These are phyloP conservation scores for Callaeas wilsoni DNA, from an alignment of 2,113 vertebrate species.

Conservation along the genomic window DNA sequence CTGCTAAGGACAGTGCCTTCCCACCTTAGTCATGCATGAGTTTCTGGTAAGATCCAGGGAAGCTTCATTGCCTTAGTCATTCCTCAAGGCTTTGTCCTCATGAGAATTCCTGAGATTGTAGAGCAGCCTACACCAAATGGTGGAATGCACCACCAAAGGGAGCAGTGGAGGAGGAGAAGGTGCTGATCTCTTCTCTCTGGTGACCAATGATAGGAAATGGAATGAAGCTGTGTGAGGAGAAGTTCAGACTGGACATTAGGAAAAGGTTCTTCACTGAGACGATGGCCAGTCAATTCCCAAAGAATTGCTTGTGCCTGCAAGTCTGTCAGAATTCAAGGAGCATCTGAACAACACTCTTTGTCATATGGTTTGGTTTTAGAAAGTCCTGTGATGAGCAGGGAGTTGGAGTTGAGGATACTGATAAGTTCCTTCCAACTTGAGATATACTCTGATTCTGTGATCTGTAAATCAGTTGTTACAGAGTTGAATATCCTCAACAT, in stretches of 20 bases:
- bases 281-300: background rate
- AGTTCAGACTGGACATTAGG: background rate
- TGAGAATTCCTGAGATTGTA: background rate
- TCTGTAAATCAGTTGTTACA: background rate
- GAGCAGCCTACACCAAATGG: background rate
- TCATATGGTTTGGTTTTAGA: background rate
- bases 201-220: background rate
- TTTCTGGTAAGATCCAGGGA: background rate
- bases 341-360: background rate
- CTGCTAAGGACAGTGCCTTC: background rate
- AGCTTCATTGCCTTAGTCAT: background rate
- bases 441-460: background rate
- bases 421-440: background rate
- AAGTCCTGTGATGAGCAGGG: background rate
- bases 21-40: background rate
- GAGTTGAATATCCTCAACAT: background rate
- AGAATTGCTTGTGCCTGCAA: background rate
- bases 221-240: background rate
- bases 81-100: background rate
- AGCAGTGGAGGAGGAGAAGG: background rate
- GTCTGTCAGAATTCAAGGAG: background rate
- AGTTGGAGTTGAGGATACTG: background rate
- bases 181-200: background rate
- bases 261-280: background rate
- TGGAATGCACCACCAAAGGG: background rate